These are phyloP conservation scores for Caenorhabditis latens DNA, from an alignment of 1,140 invertebrate species.

Conservation along the genomic window DNA sequence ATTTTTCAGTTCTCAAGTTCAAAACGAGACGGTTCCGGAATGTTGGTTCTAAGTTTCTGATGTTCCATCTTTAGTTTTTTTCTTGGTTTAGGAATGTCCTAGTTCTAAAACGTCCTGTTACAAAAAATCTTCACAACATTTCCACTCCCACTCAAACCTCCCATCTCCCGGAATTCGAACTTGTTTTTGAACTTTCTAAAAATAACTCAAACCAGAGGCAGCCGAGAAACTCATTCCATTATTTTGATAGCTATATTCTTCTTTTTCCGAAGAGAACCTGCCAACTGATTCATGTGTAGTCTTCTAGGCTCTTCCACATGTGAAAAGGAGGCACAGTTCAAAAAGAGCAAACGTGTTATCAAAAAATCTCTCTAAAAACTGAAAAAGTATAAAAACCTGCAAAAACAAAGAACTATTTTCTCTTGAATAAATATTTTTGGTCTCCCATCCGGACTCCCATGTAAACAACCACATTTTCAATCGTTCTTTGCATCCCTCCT, in stretches of 20 bases:
- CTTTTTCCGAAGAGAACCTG: neutral
- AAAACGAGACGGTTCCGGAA: no score
- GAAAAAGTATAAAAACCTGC: neutral
- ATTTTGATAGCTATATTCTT: neutral
- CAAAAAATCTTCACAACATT: no score
- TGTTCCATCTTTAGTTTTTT: no score
- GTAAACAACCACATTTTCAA: conserved; percentile 50
- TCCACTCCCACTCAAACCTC: no score
- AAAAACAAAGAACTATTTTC: conserved; percentile 5
- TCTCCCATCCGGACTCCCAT: neutral
- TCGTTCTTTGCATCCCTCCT: conserved; percentile 9
- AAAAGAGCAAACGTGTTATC: no score
- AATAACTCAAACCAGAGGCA: neutral
- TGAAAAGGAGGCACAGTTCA: no score
- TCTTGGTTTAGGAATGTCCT: no score
- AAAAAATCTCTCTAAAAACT: no score
- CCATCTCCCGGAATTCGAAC: neutral
- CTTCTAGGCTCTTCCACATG: neutral
- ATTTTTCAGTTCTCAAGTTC: no score
- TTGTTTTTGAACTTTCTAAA: neutral
- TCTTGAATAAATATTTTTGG: conserved; percentile 19
- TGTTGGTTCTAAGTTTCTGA: no score
- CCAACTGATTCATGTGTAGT: neutral
- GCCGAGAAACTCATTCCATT: neutral
- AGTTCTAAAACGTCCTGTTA: no score